Percentiles rank a stretch among this genome's conserved stretches.
These are phyloP conservation scores for Epicauta chinensis DNA, from an alignment of 1,140 invertebrate genomes.

Conservation along the genomic window DNA sequence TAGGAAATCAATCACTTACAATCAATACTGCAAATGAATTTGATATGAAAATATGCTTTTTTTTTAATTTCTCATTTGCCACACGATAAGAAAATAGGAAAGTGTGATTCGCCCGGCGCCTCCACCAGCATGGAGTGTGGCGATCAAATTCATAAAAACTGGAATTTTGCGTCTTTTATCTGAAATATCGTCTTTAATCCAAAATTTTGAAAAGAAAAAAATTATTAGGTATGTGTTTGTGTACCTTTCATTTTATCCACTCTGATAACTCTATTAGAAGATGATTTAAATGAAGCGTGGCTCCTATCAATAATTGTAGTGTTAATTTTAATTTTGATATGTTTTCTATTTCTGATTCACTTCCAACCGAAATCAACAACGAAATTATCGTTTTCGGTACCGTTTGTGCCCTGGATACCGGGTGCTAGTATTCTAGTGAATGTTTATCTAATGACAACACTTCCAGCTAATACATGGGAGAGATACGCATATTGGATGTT, in stretches of 20 bases:
- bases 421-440: constrained; percentile 73
- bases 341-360: constrained; percentile 26
- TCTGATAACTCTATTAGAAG: constrained; percentile 30
- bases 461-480: constrained; percentile 71
- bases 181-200: constrained; percentile 14
- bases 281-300: constrained; percentile 28
- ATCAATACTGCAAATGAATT: too few relatives aligned
- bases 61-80: too few relatives aligned
- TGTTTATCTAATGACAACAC: constrained; percentile 73
- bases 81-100: too few relatives aligned
- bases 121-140: too few relatives aligned
- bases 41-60: too few relatives aligned
- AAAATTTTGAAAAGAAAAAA: too few relatives aligned
- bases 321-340: constrained; percentile 20
- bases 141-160: too few relatives aligned
- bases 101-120: too few relatives aligned
- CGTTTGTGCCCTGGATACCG: constrained; percentile 72
- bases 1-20: too few relatives aligned
- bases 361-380: constrained; percentile 29
- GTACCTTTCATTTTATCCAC: constrained; percentile 27
- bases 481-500: constrained; percentile 72
- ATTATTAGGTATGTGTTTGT: constrained; percentile 28
- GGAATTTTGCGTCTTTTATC: constrained; percentile 49
- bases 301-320: constrained; percentile 19
- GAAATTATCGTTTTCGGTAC: constrained; percentile 39